A percentile compares a stretch with the other conserved stretches of the same genome.
Evolutionary conservation across 2,113 vertebrate genomes (phyloP).

Genomic region (Dromaius novaehollandiae): DNA sequence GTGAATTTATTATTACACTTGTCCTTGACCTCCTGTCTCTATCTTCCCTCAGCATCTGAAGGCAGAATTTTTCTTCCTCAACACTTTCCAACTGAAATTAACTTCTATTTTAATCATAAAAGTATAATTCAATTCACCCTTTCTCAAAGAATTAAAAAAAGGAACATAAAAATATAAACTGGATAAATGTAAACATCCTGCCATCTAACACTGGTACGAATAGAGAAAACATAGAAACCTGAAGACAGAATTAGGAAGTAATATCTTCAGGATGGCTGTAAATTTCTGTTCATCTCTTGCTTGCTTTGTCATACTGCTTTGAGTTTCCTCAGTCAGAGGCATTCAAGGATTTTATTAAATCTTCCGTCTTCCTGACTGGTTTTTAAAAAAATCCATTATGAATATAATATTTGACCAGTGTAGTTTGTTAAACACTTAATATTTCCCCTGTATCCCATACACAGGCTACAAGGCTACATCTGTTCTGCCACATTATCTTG

Average conservation of each 20-base stretch:
- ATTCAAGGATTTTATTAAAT: background rate
- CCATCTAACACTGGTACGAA: background rate
- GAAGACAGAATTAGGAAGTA: background rate
- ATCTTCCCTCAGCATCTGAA: background rate
- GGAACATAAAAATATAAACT: background rate
- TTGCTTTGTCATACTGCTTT: background rate
- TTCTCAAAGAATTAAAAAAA: background rate
- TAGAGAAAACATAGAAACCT: background rate
- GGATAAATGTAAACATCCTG: background rate
- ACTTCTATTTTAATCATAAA: background rate
- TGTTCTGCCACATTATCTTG: background rate
- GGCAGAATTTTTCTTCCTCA: background rate
- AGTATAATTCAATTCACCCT: background rate
- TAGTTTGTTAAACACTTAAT: background rate
- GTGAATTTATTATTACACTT: background rate
- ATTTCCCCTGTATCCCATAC: background rate
- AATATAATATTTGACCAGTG: background rate
- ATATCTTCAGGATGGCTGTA: background rate
- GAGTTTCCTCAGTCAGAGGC: background rate
- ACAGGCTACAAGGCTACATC: background rate
- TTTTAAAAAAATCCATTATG: background rate
- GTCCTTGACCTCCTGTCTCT: background rate
- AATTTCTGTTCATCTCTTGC: background rate
- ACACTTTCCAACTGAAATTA: background rate
- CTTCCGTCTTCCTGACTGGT: background rate